phyloP scores from a whole-genome alignment of 2,888 invertebrate genomes.

The Pseudococcus viburni region DNA sequence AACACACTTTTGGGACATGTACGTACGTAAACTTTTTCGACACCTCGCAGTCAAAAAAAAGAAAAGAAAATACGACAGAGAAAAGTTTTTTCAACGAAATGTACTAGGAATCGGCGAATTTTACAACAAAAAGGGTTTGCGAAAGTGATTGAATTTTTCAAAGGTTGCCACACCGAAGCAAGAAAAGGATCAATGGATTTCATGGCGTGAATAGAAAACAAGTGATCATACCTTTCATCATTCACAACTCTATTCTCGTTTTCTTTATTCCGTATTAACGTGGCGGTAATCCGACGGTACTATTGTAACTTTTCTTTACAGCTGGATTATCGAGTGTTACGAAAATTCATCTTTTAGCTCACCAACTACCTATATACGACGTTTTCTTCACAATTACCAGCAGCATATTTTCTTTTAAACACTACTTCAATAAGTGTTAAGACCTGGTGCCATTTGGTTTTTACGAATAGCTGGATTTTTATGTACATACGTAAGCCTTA shows the following conservation, averaged over 20 bases:
- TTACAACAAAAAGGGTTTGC: slow-evolving; percentile 25
- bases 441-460: neutral
- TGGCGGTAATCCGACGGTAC: slow-evolving; percentile 35
- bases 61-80: neutral
- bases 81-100: neutral
- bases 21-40: neutral
- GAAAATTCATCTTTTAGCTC: slow-evolving; percentile 36
- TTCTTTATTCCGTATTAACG: slow-evolving; percentile 24
- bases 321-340: slow-evolving; percentile 33
- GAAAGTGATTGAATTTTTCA: slow-evolving; percentile 41
- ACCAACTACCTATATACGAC: neutral
- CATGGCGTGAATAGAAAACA: slow-evolving; percentile 37
- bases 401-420: slow-evolving; percentile 35
- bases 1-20: neutral
- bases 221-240: slow-evolving; percentile 41
- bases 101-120: neutral
- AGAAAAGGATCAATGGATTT: slow-evolving; percentile 47
- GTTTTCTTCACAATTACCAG: slow-evolving; percentile 27
- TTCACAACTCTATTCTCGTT: slow-evolving; percentile 33
- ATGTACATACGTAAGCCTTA: neutral
- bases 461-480: neutral
- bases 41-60: neutral
- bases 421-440: neutral
- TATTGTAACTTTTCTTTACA: slow-evolving; percentile 33
- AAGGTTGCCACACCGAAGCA: neutral